Percentiles rank a stretch among this genome's conserved stretches.
Evolutionary conservation across 2,888 invertebrate species (phyloP).

Genomic region (Anoplius nigerrimus): DNA sequence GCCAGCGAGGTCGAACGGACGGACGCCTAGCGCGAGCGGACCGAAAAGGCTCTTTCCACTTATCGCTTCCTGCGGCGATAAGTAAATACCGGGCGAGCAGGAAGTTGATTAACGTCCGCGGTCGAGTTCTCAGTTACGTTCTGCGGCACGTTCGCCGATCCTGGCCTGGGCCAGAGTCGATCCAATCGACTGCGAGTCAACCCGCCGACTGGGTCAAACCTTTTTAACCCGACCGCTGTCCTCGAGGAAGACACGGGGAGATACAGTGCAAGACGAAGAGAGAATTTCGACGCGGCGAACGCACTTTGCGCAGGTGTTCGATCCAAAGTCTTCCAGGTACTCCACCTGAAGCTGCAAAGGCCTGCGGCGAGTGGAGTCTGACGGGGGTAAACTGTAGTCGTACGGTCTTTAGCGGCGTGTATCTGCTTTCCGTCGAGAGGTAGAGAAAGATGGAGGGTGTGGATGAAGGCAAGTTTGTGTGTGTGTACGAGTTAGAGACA

Average conservation of each 20-base stretch:
- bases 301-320: constrained; percentile 30
- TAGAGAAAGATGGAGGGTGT: no score
- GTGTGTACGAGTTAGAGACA: neutral
- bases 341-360: constrained; percentile 35
- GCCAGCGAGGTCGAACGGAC: neutral
- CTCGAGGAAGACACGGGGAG: no score
- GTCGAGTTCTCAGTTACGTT: neutral
- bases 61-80: no score
- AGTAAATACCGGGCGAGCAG: neutral
- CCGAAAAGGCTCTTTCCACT: neutral
- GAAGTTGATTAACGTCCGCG: constrained; percentile 1
- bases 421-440: constrained; percentile 30
- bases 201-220: neutral
- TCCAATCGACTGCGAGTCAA: neutral
- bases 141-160: neutral
- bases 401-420: constrained; percentile 33
- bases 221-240: neutral
- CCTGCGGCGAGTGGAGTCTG: constrained; percentile 21
- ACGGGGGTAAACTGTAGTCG: constrained; percentile 42
- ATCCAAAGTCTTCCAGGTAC: constrained; percentile 14
- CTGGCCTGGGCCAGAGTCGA: neutral
- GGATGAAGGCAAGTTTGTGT: no score
- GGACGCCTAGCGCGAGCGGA: neutral
- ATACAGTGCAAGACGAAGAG: no score
- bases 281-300: neutral